Percentiles rank a stretch among this genome's conserved stretches.
Conservation (phyloP, 2,888 invertebrate species). For the Drosophila multiciliata region DNA sequence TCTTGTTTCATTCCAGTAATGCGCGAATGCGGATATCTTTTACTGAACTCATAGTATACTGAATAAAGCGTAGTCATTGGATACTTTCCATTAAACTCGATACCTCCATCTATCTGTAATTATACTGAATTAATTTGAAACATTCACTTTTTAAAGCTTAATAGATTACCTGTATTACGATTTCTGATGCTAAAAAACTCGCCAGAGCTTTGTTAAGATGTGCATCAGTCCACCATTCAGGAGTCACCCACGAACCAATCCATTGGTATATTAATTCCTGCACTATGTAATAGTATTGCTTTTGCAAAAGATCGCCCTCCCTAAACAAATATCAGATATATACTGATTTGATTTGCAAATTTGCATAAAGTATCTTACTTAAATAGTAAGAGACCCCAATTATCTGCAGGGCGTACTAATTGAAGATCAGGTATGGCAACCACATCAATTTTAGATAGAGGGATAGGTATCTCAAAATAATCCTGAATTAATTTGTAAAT, state of each 20-base stretch:
- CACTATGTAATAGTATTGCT: constrained; percentile 88
- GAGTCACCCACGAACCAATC: constrained; percentile 91
- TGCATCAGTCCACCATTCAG: constrained; percentile 91
- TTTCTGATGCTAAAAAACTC: constrained; percentile 90
- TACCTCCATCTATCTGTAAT: constrained; percentile 88
- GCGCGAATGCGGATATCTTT: constrained; percentile 91
- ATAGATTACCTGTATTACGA: constrained; percentile 88
- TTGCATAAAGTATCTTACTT: constrained; percentile 86
- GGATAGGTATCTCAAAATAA: constrained; percentile 89
- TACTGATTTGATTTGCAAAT: neutral
- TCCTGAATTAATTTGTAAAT: constrained; percentile 87
- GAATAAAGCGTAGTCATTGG: constrained; percentile 92
- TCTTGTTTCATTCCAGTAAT: constrained; percentile 90
- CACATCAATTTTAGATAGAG: constrained; percentile 89
- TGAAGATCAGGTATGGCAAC: constrained; percentile 90
- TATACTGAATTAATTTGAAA: neutral
- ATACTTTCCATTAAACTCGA: constrained; percentile 92
- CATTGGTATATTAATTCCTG: constrained; percentile 93
- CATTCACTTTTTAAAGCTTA: neutral
- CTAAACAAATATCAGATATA: constrained; percentile 84
- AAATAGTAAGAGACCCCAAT: constrained; percentile 92
- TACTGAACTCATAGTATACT: constrained; percentile 92
- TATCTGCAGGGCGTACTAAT: constrained; percentile 90
- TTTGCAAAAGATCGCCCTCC: constrained; percentile 90
- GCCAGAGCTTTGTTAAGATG: constrained; percentile 91